Evolutionary conservation across 2,113 vertebrate species (phyloP).

Genomic region (Hippolais icterina): DNA sequence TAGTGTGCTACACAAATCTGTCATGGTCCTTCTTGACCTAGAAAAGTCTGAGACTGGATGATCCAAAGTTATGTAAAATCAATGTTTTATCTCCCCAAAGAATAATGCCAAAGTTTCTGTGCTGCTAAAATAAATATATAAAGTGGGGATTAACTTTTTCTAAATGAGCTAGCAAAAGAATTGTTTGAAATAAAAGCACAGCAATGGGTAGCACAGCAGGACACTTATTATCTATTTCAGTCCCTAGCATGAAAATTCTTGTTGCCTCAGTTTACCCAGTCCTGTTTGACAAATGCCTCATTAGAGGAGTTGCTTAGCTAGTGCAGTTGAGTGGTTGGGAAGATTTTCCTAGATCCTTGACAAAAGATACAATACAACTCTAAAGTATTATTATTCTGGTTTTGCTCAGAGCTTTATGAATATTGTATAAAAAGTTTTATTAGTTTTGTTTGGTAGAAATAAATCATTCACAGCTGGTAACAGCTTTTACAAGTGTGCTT

Average conservation of each 20-base stretch:
- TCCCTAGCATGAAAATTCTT: not conserved
- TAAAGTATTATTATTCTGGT: not conserved
- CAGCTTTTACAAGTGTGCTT: not conserved
- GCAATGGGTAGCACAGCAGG: not conserved
- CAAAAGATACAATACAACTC: not conserved
- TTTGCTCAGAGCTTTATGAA: not conserved
- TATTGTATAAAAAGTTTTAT: not conserved
- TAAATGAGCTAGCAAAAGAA: not conserved
- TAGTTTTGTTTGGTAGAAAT: conserved; percentile 17
- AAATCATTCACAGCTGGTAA: not conserved
- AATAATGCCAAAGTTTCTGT: not conserved
- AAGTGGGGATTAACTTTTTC: not conserved
- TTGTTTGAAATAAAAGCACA: not conserved
- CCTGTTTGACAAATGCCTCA: not conserved
- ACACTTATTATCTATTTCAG: not conserved
- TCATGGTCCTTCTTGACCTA: not conserved
- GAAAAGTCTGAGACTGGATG: not conserved
- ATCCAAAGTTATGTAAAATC: not conserved
- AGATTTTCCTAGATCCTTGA: not conserved
- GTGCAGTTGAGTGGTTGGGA: not conserved
- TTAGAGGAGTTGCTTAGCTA: not conserved
- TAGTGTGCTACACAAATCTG: not conserved
- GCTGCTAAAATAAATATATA: not conserved
- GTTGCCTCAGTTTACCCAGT: not conserved
- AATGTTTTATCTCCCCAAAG: not conserved